Base-by-base conservation (phyloP, 2,797 vertebrate genomes). In the Sebastes taczanowskii region DNA sequence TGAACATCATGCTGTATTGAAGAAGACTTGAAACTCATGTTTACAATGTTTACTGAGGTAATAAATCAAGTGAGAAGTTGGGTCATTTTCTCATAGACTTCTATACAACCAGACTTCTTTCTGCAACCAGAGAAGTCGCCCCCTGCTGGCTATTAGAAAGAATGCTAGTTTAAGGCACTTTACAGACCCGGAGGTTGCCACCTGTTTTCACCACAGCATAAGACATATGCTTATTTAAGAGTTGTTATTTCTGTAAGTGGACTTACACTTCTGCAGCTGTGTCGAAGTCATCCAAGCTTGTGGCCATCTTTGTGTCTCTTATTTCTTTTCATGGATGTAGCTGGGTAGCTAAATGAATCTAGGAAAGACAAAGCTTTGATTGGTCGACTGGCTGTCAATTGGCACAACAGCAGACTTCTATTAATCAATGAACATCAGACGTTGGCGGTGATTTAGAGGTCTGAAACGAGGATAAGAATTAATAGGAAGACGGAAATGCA, bases 291-390 rank as follows among this genome's bases (percentile, higher is more conserved):
- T 52, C 49, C 49, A 2, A 52, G 49, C 49, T 52, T 20, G 49
- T 1, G 0, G 49, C 49, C 49, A 52, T 0, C 49, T 5, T 10
- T 52, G 49, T n/a, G 0, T n/a, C 42, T 46, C 16, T 18, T 46
- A 46, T 0, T 52, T 52, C 20, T 52, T 52, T 52, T 52, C 3
- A 52, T 52, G 20, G 7, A 52, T 52, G 18, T n/a, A n/a, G 49
- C 49, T 0, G 20, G 16, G 0, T 0, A 46, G 42, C 42, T 46
- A 46, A 18, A 46, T 46, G 42, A 46, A 46, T 3, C 42, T 46
- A 0, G 1, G 0, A 46, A 18, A 0, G 46, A 49, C 46, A 49
- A 49, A 49, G 46, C 46, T 30, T 7, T 66, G 42, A 66, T 66
- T 32, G 59, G 29, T 60, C 0, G 29, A 20, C 18, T n/a, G 18